These are phyloP conservation scores for Scomberomorus guttatus DNA, from an alignment of 2,797 vertebrate species.

Conservation along the genomic window DNA sequence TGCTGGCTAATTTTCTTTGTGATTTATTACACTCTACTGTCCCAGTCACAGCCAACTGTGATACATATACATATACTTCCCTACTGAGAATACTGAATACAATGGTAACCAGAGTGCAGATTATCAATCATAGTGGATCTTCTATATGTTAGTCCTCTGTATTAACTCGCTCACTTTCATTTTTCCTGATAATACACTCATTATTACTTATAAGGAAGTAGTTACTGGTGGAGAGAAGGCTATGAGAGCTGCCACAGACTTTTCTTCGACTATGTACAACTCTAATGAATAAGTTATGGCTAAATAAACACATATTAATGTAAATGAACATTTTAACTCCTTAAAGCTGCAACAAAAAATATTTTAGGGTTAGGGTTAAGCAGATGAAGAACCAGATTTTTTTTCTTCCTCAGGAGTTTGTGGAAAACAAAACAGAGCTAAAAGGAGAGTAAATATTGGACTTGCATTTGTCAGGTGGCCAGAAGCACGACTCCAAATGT, in stretches of 20 bases:
- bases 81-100: constrained; percentile 61
- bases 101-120: constrained; percentile 35
- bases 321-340: neutral
- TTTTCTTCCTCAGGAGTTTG: too few species aligned
- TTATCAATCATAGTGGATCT: constrained; percentile 60
- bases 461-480: too few species aligned
- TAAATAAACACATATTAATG: neutral
- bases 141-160: constrained; percentile 14
- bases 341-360: neutral
- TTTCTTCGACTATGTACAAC: neutral
- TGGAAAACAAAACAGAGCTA: too few species aligned
- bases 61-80: constrained; percentile 66
- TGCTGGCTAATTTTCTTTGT: constrained; percentile 78
- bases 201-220: neutral
- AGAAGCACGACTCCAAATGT: too few species aligned
- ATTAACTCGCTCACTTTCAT: constrained; percentile 30
- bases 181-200: constrained; percentile 1
- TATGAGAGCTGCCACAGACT: neutral
- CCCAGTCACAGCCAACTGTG: constrained; percentile 67
- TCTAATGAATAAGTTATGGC: too few species aligned
- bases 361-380: neutral
- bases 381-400: too few species aligned
- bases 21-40: constrained; percentile 79
- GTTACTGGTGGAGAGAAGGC: neutral
- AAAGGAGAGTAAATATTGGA: too few species aligned